Base-by-base conservation (phyloP, 2,888 invertebrate species). In the Endomychus coccineus region DNA sequence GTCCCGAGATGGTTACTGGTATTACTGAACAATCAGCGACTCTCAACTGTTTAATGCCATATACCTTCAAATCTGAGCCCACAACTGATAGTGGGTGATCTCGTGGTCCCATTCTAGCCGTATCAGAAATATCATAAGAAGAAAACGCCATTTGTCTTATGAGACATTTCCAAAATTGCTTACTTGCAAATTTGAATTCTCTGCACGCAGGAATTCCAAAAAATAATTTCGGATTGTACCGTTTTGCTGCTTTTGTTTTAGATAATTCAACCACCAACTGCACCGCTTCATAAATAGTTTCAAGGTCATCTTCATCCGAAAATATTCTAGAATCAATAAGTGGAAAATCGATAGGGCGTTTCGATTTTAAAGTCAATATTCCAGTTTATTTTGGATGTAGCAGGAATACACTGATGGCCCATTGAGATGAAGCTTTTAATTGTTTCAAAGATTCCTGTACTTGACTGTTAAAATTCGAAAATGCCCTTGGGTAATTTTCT, bases 21-120 rank as follows among this genome's bases (percentile, higher is more conserved):
- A 75, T 73, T 22, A 83, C 62, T 43, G 81, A 77, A 2, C 77
- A 74, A 55, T 80, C 80, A 1, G 69, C 77, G 1, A 80, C 77
- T 3, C 80, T 68, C 16, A 80, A 57, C 2, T 63, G 62, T 2
- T 67, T 50, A 4, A 78, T 58, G 2, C 78, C 78, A 44, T 74
- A 66, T 1, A 80, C 78, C 42, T 70, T 67, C 7, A 77, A 56
- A 45, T 74, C 69, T 1, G 72, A 69, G 54, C 75, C 74, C 1
- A 80, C 78, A 1, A 80, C 75, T 1, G 78, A 73, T 6, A 15
- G 32, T 27, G 5, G 6, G 2, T 27, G 15, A 19, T 35, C 27
- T n/a, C n/a, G n/a, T 7, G 21, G 21, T 1, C 74, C 74, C 74
- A 75, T 74, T 46, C 69, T 70, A 2, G 63, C 70, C 0, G 73